Percentiles rank a stretch among this genome's conserved stretches.
Conservation (phyloP, 2,797 vertebrate species). For the Halcyon smyrnensis region DNA sequence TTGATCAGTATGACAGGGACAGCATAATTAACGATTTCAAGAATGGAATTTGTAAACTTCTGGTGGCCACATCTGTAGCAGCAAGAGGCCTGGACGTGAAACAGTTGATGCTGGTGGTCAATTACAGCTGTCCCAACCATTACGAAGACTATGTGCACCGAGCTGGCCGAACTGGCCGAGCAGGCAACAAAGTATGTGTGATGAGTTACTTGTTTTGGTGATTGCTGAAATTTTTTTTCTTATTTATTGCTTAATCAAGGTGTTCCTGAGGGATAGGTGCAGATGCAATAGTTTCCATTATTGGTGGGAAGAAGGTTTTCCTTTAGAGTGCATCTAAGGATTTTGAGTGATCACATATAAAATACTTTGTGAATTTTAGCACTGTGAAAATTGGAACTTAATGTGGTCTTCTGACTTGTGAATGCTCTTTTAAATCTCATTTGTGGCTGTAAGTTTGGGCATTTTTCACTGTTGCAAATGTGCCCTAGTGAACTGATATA, state of each 20-base stretch:
- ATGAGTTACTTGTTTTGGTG: not conserved
- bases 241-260: not conserved
- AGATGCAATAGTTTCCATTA: not conserved
- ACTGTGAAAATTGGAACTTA: not conserved
- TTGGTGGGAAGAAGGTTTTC: not conserved
- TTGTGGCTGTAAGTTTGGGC: not conserved
- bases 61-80: constrained; percentile 97
- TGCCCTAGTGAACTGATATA: not conserved
- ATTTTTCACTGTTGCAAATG: not conserved
- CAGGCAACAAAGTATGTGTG: constrained; percentile 91
- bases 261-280: not conserved
- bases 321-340: not conserved
- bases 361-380: not conserved
- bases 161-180: constrained; percentile 93
- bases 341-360: not conserved
- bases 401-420: rapidly evolving
- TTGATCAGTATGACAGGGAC: constrained; percentile 98
- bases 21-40: constrained; percentile 99
- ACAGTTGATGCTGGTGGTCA: constrained; percentile 94
- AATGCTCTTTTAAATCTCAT: not conserved
- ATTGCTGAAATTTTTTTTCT: not conserved
- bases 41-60: constrained; percentile 92
- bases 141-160: constrained; percentile 98
- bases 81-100: constrained; percentile 96
- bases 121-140: constrained; percentile 97